Base-by-base conservation (phyloP, 1,140 invertebrate species). In the Drosophila navojoa region DNA sequence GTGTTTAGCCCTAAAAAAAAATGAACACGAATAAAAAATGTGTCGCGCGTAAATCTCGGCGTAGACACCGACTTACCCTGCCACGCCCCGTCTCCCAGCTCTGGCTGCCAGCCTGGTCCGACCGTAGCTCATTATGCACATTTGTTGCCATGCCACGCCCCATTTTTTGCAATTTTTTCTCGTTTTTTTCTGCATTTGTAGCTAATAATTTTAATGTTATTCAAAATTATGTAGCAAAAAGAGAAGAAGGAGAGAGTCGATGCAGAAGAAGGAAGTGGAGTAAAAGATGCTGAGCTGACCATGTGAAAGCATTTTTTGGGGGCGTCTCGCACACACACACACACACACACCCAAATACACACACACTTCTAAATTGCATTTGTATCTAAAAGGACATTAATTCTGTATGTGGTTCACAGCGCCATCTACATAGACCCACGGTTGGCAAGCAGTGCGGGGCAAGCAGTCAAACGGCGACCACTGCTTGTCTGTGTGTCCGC, bases 131-230 rank as follows among this genome's bases (percentile, higher is more conserved):
- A 90, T 90, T 90, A 90, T 90, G 81, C 87, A 89, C 87, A 90
- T 90, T 90, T 90, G 87, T 85, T 90, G 80, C 81, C 69, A 54
- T 64, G 47, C 54, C 32, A 59, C 61, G 47, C 59, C 45, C 40
- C 16, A 40, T 66, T 35, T 29, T 19, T 13, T 27, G 22, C 15
- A 25, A 15, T 57, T 45, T 40, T 66, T 67, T 42, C 66, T 53
- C 13, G 27, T 59, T 42, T 62, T 54, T 47, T 64, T 66, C 68
- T 55, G 66, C 64, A 79, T 86, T 90, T 90, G 81, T 85, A 90
- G 85, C 85, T 90, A 90, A 90, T 90, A 90, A 90, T 90, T 90
- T 90, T 90, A 90, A 90, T 90, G 86, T 82, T 90, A 90, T 90
- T 90, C 85, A 90, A 90, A 90, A 90, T 90, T 90, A 90, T 90